Evolutionary conservation across 2,113 vertebrate species (phyloP).

Genomic region (Fulica atra): DNA sequence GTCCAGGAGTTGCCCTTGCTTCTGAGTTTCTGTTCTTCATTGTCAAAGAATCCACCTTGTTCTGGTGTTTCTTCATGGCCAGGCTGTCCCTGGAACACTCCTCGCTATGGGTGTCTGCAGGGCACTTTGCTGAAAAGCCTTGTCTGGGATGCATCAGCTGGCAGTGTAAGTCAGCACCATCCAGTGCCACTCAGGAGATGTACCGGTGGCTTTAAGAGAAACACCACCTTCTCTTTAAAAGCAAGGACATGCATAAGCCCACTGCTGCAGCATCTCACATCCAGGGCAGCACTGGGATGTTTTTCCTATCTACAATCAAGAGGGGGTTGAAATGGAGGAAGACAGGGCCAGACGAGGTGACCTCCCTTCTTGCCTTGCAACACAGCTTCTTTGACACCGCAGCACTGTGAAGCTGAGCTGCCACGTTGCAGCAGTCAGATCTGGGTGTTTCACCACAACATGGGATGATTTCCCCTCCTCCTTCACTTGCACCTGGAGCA

Average conservation of each 20-base stretch:
- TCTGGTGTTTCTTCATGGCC: background rate
- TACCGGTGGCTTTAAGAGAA: background rate
- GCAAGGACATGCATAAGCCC: background rate
- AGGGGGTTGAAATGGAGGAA: background rate
- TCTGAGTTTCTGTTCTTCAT: background rate
- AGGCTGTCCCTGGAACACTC: background rate
- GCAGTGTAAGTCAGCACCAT: background rate
- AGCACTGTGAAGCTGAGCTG: background rate
- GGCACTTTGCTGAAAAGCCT: background rate
- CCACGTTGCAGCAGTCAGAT: fast-evolving
- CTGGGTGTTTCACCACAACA: fast-evolving
- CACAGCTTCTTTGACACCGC: background rate
- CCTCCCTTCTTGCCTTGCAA: background rate
- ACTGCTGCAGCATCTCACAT: background rate
- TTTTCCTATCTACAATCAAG: background rate
- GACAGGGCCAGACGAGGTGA: background rate
- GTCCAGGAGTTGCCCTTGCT: background rate
- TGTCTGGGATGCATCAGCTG: background rate
- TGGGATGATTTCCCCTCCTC: background rate
- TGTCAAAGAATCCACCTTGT: background rate
- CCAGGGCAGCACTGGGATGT: background rate
- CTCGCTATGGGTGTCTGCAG: background rate
- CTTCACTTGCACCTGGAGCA: background rate
- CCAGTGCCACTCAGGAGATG: background rate
- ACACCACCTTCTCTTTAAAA: background rate